Evolutionary conservation across 2,888 invertebrate genomes (phyloP).

Genomic region (Nomada flava): DNA sequence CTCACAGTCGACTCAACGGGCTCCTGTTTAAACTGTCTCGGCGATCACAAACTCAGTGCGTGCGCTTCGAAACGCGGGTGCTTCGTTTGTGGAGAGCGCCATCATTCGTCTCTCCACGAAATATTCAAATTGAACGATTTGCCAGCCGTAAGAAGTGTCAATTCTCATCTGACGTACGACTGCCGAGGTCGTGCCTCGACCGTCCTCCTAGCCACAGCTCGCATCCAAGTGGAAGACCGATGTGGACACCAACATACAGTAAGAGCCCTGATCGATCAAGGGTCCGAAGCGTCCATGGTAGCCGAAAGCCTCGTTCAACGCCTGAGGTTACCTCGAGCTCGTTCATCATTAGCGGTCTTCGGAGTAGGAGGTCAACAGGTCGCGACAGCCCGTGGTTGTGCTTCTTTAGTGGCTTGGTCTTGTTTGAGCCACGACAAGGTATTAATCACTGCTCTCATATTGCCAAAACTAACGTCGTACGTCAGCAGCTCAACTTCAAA

Average conservation of each 20-base stretch:
- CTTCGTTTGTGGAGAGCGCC: not conserved
- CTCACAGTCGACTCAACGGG: too few species aligned
- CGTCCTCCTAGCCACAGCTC: not conserved
- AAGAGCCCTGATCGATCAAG: constrained; percentile 19
- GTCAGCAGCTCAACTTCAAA: not conserved
- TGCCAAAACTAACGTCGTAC: constrained; percentile 4
- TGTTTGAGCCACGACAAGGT: not conserved
- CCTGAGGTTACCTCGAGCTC: not conserved
- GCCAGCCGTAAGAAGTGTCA: not conserved
- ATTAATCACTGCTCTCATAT: not conserved
- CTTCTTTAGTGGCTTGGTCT: not conserved
- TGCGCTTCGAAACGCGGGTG: too few species aligned
- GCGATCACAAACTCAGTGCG: too few species aligned
- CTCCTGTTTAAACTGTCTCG: too few species aligned
- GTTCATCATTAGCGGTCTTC: not conserved
- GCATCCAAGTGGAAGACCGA: not conserved
- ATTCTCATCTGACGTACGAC: not conserved
- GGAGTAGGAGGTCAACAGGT: not conserved
- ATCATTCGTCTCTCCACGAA: not conserved
- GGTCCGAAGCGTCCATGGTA: not conserved
- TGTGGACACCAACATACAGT: not conserved
- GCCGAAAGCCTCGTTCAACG: constrained; percentile 15
- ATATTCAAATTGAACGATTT: not conserved
- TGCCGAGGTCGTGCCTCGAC: not conserved
- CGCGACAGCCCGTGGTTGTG: not conserved